Evolutionary conservation across 2,888 invertebrate species (phyloP), one percentile per base, ranked within the genome.

Genomic region (Heliconius ismenius): DNA sequence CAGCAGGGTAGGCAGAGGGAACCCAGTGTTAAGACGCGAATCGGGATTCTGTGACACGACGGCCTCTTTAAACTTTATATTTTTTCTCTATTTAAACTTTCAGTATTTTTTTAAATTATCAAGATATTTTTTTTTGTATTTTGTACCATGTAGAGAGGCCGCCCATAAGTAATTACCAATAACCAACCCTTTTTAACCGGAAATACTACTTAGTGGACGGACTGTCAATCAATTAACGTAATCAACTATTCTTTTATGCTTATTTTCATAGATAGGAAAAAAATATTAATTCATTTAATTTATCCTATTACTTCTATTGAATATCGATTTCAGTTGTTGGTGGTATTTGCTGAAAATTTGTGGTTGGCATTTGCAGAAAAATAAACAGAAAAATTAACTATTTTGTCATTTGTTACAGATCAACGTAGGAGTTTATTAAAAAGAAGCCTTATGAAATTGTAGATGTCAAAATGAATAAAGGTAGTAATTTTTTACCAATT

Each of bases 341-440:
- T 7, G 32, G 18, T 49, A 7, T 49, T 49, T 18, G 18, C 49
- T 18, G 49, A 49, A 18, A 49, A 18, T n/a, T n/a, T n/a, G n/a
- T n/a, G n/a, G n/a, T n/a, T n/a, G n/a, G n/a, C n/a, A n/a, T n/a
- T n/a, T 18, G 18, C 49, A 49, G 49, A 49, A 18, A 49, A 18
- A 43, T 15, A 49, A 18, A 49, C 18, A n/a, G n/a, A n/a, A n/a
- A n/a, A n/a, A 49, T 7, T 9, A n/a, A 15, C 2, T 72, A 60
- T 15, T 62, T 36, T 36, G 2, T 26, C 3, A 49, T 65, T 64
- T 79, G 70, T 80, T 80, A 43, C 93, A 94, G 93, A 92, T 93
- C 91, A 92, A 92, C 90, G 92, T 93, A 93, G 94, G 93, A 94
- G 94, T 93, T 93, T 93, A 93, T 92, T 89, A 91, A 86, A 89